phyloP scores from a whole-genome alignment of 2,797 vertebrate species.

The Typhlichthys eigenmanni region DNA sequence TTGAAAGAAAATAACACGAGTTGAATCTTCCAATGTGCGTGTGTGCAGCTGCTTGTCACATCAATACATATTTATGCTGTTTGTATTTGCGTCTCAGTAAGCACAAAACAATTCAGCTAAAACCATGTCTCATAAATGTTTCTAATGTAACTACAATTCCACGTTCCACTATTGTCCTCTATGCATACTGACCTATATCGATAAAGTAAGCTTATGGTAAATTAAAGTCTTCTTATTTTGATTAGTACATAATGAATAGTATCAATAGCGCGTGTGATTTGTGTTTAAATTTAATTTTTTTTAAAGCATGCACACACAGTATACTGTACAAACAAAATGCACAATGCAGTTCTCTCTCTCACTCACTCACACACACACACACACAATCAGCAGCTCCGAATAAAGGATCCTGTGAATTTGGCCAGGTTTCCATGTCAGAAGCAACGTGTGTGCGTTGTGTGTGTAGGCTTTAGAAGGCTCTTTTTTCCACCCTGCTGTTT shows the following conservation, averaged over 20 bases:
- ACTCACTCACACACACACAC: conserved; percentile 5
- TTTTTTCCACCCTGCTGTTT: conserved; percentile 78
- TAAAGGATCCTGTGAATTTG: conserved; percentile 73
- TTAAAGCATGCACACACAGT: conserved; percentile 32
- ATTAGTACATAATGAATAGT: conserved; percentile 23
- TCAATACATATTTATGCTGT: no score
- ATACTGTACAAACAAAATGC: conserved; percentile 16
- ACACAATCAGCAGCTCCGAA: conserved; percentile 63
- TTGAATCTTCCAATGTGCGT: not conserved
- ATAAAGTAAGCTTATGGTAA: no score
- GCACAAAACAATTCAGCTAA: no score
- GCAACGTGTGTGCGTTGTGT: conserved; percentile 42
- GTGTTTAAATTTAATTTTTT: conserved; percentile 59
- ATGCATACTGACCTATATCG: no score
- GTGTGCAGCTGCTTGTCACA: no score
- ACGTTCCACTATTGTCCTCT: no score
- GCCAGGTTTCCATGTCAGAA: conserved; percentile 78
- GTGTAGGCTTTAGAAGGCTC: conserved; percentile 65
- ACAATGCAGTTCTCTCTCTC: not conserved
- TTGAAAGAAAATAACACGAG: not conserved
- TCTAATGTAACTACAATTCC: no score
- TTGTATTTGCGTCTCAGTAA: no score
- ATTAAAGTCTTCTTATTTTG: no score
- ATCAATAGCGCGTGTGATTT: conserved; percentile 36
- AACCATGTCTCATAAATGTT: no score